A percentile compares a stretch with the other conserved stretches of the same genome.
phyloP scores from a whole-genome alignment of 2,113 vertebrate species.

The Ciconia boyciana region DNA sequence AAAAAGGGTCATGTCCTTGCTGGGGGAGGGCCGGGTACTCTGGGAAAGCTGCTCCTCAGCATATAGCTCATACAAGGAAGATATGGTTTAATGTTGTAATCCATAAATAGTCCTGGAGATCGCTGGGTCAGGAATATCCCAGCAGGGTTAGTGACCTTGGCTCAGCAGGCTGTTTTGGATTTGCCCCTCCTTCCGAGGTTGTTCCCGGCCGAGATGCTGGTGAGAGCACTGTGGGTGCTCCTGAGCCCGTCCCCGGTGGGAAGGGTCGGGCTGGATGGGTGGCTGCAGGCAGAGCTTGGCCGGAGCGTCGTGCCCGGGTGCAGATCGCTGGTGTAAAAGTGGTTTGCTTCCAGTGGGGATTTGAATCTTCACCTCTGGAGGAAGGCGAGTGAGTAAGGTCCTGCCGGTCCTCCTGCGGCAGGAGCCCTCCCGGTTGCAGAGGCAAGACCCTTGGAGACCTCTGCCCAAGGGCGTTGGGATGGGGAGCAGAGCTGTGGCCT shows the following conservation, averaged over 20 bases:
- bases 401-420: background rate
- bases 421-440: background rate
- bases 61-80: background rate
- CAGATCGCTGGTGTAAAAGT: background rate
- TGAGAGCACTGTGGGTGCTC: background rate
- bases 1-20: background rate
- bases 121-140: background rate
- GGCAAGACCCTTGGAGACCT: background rate
- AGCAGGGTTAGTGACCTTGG: background rate
- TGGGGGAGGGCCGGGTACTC: background rate
- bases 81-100: background rate
- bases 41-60: background rate
- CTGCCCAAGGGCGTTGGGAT: accelerated
- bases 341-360: background rate
- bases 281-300: background rate
- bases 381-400: background rate
- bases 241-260: background rate
- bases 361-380: background rate
- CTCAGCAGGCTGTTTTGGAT: background rate
- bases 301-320: accelerated
- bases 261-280: background rate
- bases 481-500: background rate
- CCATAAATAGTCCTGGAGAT: background rate
- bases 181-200: accelerated
- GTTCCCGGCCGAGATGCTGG: accelerated